Conservation (phyloP, 2,113 vertebrate genomes). For the Tetrao urogallus region DNA sequence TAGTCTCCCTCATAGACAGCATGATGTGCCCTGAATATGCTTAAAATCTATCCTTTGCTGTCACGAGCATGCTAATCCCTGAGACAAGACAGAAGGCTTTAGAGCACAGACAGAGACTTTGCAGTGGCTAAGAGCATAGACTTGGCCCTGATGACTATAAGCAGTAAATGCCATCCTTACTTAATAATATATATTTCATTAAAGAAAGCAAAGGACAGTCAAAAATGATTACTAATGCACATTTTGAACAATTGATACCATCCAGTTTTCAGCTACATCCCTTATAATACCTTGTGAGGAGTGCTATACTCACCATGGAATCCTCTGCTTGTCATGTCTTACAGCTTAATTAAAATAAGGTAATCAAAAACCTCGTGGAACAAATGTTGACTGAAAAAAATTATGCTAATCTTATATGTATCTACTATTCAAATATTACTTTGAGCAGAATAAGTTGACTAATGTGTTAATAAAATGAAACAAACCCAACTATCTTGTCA, state of each 20-base stretch:
- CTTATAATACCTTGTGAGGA: neutral
- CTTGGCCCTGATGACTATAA: neutral
- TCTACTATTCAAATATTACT: conserved; percentile 49
- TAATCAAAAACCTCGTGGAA: conserved; percentile 59
- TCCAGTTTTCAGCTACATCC: neutral
- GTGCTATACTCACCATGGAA: neutral
- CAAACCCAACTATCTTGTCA: conserved; percentile 51
- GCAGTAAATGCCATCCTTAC: neutral
- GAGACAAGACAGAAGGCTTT: neutral
- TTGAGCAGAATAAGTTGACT: conserved; percentile 56
- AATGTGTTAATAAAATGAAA: conserved; percentile 66
- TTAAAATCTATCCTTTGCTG: neutral
- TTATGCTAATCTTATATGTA: conserved; percentile 48
- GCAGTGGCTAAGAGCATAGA: neutral
- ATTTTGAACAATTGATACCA: conserved; percentile 4
- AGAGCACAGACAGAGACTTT: neutral
- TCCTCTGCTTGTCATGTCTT: conserved; percentile 36
- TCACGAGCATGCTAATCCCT: neutral
- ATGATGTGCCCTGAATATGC: neutral
- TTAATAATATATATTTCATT: neutral
- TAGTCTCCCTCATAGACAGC: neutral
- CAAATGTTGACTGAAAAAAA: conserved; percentile 66
- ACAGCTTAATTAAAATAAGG: conserved; percentile 69
- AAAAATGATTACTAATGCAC: neutral
- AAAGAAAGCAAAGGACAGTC: neutral